These are phyloP conservation scores for Dinocampus coccinellae DNA, from an alignment of 2,888 invertebrate species.

Conservation along the genomic window DNA sequence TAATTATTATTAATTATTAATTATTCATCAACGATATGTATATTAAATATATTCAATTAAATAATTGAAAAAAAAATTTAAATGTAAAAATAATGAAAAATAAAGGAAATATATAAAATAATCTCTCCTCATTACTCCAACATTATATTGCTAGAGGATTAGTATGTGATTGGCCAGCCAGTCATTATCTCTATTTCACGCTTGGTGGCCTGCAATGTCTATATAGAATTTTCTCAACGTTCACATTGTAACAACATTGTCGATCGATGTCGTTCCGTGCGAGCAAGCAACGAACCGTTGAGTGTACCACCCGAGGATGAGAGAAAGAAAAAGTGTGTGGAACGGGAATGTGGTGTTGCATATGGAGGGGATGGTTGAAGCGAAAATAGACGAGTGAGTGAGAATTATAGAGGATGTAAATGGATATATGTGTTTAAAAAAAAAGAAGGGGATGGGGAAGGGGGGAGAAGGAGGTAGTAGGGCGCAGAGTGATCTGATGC, in stretches of 20 bases:
- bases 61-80: neutral
- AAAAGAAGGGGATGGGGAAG: too few species aligned
- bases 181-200: conserved; percentile 68
- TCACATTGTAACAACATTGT: conserved; percentile 44
- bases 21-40: too few species aligned
- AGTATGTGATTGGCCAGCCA: conserved; percentile 64
- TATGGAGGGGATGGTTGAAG: too few species aligned
- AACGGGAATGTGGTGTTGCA: neutral
- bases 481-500: neutral
- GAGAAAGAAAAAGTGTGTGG: neutral
- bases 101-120: conserved; percentile 20
- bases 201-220: conserved; percentile 56
- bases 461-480: neutral
- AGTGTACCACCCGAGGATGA: neutral
- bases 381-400: neutral
- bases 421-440: too few species aligned
- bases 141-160: conserved; percentile 55
- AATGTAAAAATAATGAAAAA: conserved; percentile 12
- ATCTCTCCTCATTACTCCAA: conserved; percentile 59
- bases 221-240: conserved; percentile 32
- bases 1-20: too few species aligned
- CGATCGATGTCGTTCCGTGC: conserved; percentile 49
- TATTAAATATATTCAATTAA: too few species aligned
- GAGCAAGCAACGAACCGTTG: conserved; percentile 10
- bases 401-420: neutral